phyloP scores from a whole-genome alignment of 2,797 vertebrate species.

The Fundulus diaphanus region DNA sequence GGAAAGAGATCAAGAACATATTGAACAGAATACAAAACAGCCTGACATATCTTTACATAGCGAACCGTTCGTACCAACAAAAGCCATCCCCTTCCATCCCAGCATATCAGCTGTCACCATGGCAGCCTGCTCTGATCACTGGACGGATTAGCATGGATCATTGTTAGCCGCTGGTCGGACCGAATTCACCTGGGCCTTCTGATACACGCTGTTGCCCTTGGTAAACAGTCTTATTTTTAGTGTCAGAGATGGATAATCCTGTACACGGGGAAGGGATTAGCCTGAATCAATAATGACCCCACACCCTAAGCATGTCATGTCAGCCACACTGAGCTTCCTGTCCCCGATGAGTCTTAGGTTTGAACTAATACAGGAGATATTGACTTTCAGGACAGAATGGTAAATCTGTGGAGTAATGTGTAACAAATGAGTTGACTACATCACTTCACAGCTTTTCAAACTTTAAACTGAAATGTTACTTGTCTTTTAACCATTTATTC shows the following conservation, averaged over 20 bases:
- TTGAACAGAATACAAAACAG: conserved; percentile 22
- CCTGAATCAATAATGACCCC: conserved; percentile 64
- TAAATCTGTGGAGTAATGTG: conserved; percentile 29
- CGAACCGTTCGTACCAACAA: conserved; percentile 15
- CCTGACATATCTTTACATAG: conserved; percentile 12
- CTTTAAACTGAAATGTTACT: not conserved
- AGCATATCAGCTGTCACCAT: conserved; percentile 39
- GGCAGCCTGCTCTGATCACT: conserved; percentile 48
- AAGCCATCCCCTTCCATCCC: conserved; percentile 34
- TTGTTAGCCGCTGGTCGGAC: conserved; percentile 49
- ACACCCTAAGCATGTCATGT: conserved; percentile 40
- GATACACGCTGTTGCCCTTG: conserved; percentile 50
- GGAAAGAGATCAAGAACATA: conserved; percentile 11
- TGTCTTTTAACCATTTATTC: not conserved
- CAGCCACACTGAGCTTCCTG: conserved; percentile 23
- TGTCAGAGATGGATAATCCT: conserved; percentile 63
- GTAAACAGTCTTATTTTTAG: conserved; percentile 59
- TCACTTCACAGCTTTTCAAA: not conserved
- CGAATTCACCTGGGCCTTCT: conserved; percentile 47
- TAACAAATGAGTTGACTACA: conserved; percentile 17
- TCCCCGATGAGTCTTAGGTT: conserved; percentile 29
- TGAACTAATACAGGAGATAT: conserved; percentile 24
- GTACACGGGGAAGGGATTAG: conserved; percentile 55
- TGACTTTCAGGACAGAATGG: conserved; percentile 13
- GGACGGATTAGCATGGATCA: conserved; percentile 63